These are phyloP conservation scores for Lophius piscatorius DNA, from an alignment of 2,113 vertebrate genomes.

Conservation along the genomic window DNA sequence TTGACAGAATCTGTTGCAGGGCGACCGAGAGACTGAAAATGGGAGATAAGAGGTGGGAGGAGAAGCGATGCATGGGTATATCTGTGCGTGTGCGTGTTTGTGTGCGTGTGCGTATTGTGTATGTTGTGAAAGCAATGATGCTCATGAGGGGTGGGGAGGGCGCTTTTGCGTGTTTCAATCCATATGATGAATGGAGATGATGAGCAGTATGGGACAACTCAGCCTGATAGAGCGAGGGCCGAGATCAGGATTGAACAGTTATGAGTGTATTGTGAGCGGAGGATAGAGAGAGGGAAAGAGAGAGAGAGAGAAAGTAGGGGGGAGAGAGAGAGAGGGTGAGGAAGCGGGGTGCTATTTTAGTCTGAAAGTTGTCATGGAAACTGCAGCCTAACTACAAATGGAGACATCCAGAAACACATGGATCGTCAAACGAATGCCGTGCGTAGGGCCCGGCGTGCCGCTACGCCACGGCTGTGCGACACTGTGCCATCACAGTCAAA, in stretches of 20 bases:
- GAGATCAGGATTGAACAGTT: constrained; percentile 68
- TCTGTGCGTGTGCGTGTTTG: not conserved
- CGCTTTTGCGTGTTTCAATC: constrained; percentile 38
- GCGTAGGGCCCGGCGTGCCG: constrained; percentile 56
- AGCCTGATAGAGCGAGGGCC: constrained; percentile 46
- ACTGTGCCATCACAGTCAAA: constrained; percentile 45
- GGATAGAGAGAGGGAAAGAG: constrained; percentile 25
- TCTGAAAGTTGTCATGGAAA: constrained; percentile 82
- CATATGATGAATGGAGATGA: constrained; percentile 61
- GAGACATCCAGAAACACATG: constrained; percentile 79
- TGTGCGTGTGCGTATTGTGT: not conserved
- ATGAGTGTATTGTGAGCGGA: constrained; percentile 48
- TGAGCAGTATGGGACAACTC: constrained; percentile 57
- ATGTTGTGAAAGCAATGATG: not conserved
- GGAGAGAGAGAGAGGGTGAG: constrained; percentile 26
- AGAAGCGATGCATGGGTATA: constrained; percentile 28
- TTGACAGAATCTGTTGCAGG: constrained; percentile 77
- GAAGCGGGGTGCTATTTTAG: constrained; percentile 80
- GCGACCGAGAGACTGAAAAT: constrained; percentile 69
- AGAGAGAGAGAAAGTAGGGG: constrained; percentile 17
- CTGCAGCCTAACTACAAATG: constrained; percentile 83
- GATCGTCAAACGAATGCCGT: constrained; percentile 72
- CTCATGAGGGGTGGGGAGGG: not conserved
- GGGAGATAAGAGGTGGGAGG: constrained; percentile 71
- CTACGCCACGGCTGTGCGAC: constrained; percentile 52